Conservation (phyloP, 2,888 invertebrate species). For the Pachydiplax longipennis region DNA sequence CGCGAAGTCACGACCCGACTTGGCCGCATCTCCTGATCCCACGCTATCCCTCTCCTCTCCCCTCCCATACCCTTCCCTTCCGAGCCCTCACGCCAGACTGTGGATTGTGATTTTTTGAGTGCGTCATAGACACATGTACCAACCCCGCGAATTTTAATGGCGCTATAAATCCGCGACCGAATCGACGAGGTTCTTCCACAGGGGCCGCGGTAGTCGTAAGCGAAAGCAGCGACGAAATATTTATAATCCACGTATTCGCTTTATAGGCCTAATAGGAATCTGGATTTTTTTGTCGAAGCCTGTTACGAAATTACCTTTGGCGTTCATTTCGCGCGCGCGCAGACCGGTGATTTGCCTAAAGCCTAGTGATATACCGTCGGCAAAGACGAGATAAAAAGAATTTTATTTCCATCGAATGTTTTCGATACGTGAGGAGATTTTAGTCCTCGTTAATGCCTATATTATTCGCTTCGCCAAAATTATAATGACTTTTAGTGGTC, state of each 20-base stretch:
- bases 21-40: neutral
- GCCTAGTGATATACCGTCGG: neutral
- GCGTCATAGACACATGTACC: neutral
- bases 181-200: neutral
- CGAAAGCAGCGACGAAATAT: neutral
- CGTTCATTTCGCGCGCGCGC: no score
- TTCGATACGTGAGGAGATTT: neutral
- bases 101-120: neutral
- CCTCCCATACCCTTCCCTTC: neutral
- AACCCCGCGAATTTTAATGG: neutral
- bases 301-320: no score
- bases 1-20: constrained; percentile 29
- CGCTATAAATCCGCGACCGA: neutral
- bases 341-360: no score
- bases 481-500: no score
- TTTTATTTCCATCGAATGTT: neutral
- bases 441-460: no score
- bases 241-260: no score
- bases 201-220: neutral
- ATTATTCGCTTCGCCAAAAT: no score
- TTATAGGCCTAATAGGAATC: no score
- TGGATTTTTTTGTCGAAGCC: no score
- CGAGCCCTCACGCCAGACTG: neutral
- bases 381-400: neutral
- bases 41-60: neutral